Percentiles rank a stretch among this genome's conserved stretches.
Conservation (phyloP, 2,888 invertebrate species). For the Leucophenga maculata region DNA sequence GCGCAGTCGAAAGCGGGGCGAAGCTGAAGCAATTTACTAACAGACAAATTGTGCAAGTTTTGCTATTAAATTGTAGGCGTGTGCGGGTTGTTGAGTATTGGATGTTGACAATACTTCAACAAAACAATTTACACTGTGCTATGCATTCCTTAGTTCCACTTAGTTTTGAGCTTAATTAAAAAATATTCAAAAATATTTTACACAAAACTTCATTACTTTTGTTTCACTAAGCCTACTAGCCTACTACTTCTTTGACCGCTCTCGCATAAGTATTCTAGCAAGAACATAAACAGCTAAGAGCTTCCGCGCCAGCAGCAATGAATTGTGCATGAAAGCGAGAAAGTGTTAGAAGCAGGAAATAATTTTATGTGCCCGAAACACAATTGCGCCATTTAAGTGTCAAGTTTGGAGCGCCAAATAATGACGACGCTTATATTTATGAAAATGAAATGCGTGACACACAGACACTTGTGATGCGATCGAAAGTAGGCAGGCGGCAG, state of each 20-base stretch:
- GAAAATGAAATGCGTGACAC: constrained; percentile 67
- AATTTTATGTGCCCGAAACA: constrained; percentile 33
- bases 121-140: too few relatives aligned
- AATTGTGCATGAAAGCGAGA: background rate
- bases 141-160: too few relatives aligned
- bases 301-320: background rate
- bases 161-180: too few relatives aligned
- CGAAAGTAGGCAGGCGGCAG: background rate
- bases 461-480: constrained; percentile 57
- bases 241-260: background rate
- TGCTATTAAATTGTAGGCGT: too few relatives aligned
- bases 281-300: background rate
- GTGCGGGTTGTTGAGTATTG: too few relatives aligned
- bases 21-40: background rate
- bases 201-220: too few relatives aligned
- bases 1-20: too few relatives aligned
- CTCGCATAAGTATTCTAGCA: constrained; percentile 2
- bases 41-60: too few relatives aligned
- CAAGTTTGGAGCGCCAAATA: constrained; percentile 48
- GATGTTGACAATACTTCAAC: too few relatives aligned
- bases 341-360: constrained; percentile 20
- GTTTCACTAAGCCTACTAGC: too few relatives aligned
- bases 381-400: constrained; percentile 63
- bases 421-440: constrained; percentile 67
- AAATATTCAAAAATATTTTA: too few relatives aligned